phyloP scores from a whole-genome alignment of 2,113 vertebrate species.

The Gallinago paraguaiae region DNA sequence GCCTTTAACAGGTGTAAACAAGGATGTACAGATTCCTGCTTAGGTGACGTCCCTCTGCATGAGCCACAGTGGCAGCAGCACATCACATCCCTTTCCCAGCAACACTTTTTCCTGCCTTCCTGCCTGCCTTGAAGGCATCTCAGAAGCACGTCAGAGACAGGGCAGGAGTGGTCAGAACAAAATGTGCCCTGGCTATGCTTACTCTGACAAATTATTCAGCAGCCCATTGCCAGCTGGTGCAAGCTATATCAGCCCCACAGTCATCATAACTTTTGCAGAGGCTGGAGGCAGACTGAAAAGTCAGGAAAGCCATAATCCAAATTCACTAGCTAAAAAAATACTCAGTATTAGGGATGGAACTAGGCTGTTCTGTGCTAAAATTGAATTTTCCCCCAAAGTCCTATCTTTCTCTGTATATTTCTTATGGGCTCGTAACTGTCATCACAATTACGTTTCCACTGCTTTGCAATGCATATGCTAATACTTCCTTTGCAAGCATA shows the following conservation, averaged over 20 bases:
- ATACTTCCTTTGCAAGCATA: constrained; percentile 27
- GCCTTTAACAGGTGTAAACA: not conserved
- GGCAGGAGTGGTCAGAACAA: not conserved
- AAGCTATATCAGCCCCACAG: constrained; percentile 8
- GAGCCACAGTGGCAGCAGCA: not conserved
- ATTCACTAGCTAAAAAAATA: constrained; percentile 8
- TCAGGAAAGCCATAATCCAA: constrained; percentile 23
- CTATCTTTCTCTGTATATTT: constrained; percentile 20
- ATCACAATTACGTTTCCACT: not conserved
- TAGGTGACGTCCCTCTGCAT: not conserved
- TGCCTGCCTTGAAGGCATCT: not conserved
- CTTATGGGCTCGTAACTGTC: constrained; percentile 46
- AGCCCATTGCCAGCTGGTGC: constrained; percentile 13
- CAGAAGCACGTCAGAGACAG: not conserved
- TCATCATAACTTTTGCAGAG: not conserved
- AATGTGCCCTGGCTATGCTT: not conserved
- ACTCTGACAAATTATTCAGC: not conserved
- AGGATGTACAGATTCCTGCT: not conserved
- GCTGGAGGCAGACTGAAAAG: not conserved
- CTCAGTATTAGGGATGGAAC: not conserved
- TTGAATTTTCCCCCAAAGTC: constrained; percentile 45
- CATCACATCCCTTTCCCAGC: not conserved
- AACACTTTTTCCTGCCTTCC: not conserved
- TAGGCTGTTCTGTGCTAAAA: constrained; percentile 30
- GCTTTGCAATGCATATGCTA: constrained; percentile 39